Percentiles rank a stretch among this genome's conserved stretches.
Evolutionary conservation across 2,888 invertebrate genomes (phyloP).

Genomic region (Eupeodes latifasciatus): DNA sequence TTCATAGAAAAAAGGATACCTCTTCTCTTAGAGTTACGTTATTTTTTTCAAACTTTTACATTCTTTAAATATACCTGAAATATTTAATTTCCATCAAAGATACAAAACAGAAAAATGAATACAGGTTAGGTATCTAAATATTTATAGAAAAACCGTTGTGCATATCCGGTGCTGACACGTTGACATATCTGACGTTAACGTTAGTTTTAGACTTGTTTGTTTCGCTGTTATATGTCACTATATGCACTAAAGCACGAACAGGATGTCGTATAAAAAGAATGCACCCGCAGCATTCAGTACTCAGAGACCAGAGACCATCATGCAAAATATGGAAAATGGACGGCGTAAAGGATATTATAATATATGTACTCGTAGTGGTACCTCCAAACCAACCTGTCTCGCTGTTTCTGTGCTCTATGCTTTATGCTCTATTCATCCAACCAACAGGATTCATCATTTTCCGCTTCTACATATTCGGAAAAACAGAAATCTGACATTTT

Average conservation of each 20-base stretch:
- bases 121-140: neutral
- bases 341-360: constrained; percentile 11
- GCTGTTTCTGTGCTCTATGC: no score
- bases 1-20: neutral
- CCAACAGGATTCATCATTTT: constrained; percentile 45
- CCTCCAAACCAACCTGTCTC: neutral
- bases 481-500: constrained; percentile 25
- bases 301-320: neutral
- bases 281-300: constrained; percentile 30
- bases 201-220: constrained; percentile 5
- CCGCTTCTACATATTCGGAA: neutral
- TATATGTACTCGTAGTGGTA: neutral
- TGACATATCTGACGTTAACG: constrained; percentile 54
- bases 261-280: constrained; percentile 54
- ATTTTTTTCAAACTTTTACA: constrained; percentile 1
- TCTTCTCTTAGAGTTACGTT: neutral
- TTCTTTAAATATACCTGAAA: constrained; percentile 29
- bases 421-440: no score
- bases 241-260: constrained; percentile 36
- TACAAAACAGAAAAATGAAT: constrained; percentile 1
- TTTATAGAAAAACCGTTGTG: constrained; percentile 58
- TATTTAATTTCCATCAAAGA: constrained; percentile 29
- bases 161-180: constrained; percentile 58
- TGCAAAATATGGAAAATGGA: constrained; percentile 21
- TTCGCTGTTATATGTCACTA: constrained; percentile 29